These are phyloP conservation scores for Cryptus viduatorius DNA, from an alignment of 2,888 invertebrate species.

Conservation along the genomic window DNA sequence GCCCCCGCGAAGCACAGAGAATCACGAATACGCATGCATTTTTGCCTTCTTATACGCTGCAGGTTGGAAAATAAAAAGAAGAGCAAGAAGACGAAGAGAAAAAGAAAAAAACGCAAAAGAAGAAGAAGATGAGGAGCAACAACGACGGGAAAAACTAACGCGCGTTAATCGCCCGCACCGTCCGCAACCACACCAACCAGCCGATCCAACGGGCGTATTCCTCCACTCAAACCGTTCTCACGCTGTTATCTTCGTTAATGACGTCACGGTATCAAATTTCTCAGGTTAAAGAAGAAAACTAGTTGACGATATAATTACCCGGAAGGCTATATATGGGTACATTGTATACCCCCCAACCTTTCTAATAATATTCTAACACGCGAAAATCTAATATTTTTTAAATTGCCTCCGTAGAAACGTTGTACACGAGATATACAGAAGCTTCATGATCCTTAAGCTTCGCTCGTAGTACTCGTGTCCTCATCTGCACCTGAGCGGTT, in stretches of 20 bases:
- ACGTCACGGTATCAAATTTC: conserved; percentile 74
- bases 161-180: conserved; percentile 69
- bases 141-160: conserved; percentile 70
- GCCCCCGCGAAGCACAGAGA: neutral
- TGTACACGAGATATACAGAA: neutral
- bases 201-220: conserved; percentile 15
- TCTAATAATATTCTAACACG: conserved; percentile 46
- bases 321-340: conserved; percentile 49
- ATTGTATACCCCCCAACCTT: neutral
- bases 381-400: conserved; percentile 51
- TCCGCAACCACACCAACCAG: conserved; percentile 23
- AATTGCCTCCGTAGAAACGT: conserved; percentile 42
- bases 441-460: conserved; percentile 27
- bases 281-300: conserved; percentile 69
- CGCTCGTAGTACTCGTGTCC: neutral
- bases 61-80: conserved; percentile 3
- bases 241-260: conserved; percentile 72
- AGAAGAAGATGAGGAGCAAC: conserved; percentile 27
- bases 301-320: conserved; percentile 69
- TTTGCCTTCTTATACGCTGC: conserved; percentile 26
- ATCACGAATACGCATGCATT: conserved; percentile 19
- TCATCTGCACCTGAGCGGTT: conserved; percentile 13
- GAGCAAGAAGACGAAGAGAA: neutral
- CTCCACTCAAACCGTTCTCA: conserved; percentile 67
- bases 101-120: conserved; percentile 2